Evolutionary conservation across 2,888 invertebrate genomes (phyloP).

Genomic region (Leucophenga maculata): DNA sequence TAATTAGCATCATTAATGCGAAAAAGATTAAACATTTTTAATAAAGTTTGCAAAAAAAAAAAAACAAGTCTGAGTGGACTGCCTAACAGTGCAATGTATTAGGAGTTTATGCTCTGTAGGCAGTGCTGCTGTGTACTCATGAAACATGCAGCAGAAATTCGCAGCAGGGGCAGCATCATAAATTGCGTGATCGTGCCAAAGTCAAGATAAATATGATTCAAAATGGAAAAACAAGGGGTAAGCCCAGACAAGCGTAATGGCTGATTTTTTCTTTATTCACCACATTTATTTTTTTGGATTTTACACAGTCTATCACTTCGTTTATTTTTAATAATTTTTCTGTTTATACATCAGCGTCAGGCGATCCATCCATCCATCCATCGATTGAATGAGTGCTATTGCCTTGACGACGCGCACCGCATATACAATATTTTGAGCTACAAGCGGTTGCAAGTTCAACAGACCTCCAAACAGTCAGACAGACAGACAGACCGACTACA

Average conservation of each 20-base stretch:
- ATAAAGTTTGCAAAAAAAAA: constrained; percentile 16
- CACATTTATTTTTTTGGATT: no score
- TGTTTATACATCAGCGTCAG: constrained; percentile 6
- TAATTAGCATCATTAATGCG: constrained; percentile 20
- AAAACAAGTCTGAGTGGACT: background rate
- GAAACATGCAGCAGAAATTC: no score
- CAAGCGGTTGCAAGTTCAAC: background rate
- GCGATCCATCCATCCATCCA: background rate
- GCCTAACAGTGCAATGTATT: background rate
- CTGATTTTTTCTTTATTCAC: background rate
- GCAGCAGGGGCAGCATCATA: background rate
- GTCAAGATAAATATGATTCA: constrained; percentile 7
- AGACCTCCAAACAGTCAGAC: background rate
- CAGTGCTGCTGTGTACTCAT: no score
- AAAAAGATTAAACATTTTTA: constrained; percentile 22
- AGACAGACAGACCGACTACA: background rate
- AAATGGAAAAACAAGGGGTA: background rate
- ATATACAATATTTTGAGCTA: background rate
- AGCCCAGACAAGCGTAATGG: background rate
- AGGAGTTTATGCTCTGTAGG: no score
- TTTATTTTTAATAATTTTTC: constrained; percentile 6
- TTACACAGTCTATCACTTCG: background rate
- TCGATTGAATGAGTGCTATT: no score
- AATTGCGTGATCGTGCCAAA: constrained; percentile 17
- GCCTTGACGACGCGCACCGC: background rate